Conservation (phyloP, 2,797 vertebrate genomes). For the Prunella strophiata region DNA sequence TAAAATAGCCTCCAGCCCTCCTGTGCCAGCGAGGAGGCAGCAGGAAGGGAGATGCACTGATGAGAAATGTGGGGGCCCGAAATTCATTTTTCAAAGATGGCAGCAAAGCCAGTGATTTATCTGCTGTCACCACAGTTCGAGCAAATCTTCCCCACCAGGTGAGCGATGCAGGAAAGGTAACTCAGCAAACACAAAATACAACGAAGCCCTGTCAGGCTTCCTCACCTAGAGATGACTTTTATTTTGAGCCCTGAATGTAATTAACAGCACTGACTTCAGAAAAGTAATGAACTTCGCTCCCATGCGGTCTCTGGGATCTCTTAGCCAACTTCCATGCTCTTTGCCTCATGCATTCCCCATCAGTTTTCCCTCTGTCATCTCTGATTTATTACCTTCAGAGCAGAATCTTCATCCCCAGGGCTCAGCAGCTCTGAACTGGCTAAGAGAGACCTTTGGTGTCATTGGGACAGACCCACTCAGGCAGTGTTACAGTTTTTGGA, state of each 20-base stretch:
- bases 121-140: slow-evolving; percentile 70
- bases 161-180: slow-evolving; percentile 56
- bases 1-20: not conserved
- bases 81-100: slow-evolving; percentile 78
- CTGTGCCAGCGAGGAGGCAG: not conserved
- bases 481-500: not conserved
- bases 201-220: slow-evolving; percentile 45
- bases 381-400: slow-evolving; percentile 30
- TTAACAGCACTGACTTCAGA: slow-evolving; percentile 51
- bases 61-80: slow-evolving; percentile 66
- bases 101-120: slow-evolving; percentile 78
- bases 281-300: not conserved
- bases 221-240: slow-evolving; percentile 42
- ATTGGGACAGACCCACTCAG: not conserved
- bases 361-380: not conserved
- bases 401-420: not conserved
- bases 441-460: not conserved
- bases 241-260: slow-evolving; percentile 66
- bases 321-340: not conserved
- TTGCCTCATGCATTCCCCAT: fast-evolving
- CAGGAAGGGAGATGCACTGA: slow-evolving; percentile 59
- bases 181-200: slow-evolving; percentile 56
- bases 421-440: not conserved
- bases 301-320: not conserved
- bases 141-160: slow-evolving; percentile 75